Evolutionary conservation across 1,140 invertebrate species (phyloP).

Genomic region (Calliphora vicina): DNA sequence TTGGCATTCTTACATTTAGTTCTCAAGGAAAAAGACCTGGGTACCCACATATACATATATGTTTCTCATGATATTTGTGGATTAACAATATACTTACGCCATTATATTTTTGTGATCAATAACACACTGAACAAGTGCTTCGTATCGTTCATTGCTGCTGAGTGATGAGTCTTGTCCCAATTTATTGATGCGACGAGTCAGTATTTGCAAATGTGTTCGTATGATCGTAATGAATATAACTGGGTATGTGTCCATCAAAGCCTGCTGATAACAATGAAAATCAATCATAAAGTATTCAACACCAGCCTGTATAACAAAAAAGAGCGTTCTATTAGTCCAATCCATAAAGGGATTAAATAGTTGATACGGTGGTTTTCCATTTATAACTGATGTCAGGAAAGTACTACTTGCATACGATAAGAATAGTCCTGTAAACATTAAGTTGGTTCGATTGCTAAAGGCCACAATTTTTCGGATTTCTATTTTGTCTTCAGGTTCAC

Average conservation of each 20-base stretch:
- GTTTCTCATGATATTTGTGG: too few species aligned
- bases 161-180: neutral
- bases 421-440: constrained; percentile 40
- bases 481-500: constrained; percentile 22
- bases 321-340: neutral
- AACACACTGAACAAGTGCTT: constrained; percentile 43
- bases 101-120: constrained; percentile 45
- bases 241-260: constrained; percentile 44
- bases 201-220: constrained; percentile 41
- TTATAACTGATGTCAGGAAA: constrained; percentile 42
- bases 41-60: too few species aligned
- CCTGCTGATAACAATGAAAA: constrained; percentile 46
- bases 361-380: constrained; percentile 40
- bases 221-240: constrained; percentile 45
- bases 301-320: constrained; percentile 42
- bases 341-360: constrained; percentile 25
- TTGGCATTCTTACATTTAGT: too few species aligned
- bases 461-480: constrained; percentile 35
- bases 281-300: constrained; percentile 46
- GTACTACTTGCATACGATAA: constrained; percentile 35
- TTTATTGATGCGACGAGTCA: constrained; percentile 38
- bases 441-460: constrained; percentile 42
- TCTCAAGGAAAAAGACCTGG: too few species aligned
- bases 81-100: constrained; percentile 40
- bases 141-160: constrained; percentile 38